Conservation (phyloP, 2,797 vertebrate species). For the Pangasius sanitwongsei region DNA sequence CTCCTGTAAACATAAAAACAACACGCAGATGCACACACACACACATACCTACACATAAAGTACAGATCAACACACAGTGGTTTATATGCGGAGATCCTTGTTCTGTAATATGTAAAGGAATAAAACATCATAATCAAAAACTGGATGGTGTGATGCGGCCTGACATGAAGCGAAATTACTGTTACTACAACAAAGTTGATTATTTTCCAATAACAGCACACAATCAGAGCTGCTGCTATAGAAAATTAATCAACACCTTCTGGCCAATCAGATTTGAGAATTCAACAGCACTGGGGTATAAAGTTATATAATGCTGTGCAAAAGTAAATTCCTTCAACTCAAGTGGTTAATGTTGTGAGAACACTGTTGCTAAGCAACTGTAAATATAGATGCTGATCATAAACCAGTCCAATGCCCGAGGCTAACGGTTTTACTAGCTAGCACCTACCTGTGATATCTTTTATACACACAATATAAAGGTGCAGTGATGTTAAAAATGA, state of each 20-base stretch:
- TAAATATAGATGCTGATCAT: background rate
- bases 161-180: background rate
- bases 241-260: background rate
- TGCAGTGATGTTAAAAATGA: background rate
- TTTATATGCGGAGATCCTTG: background rate
- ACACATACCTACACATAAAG: too few relatives aligned
- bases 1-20: background rate
- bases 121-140: background rate
- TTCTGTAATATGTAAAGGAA: background rate
- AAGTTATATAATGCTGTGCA: background rate
- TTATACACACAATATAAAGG: background rate
- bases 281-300: background rate
- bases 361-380: background rate
- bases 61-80: background rate
- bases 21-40: too few relatives aligned
- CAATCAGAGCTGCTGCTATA: background rate
- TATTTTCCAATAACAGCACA: background rate
- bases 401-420: background rate
- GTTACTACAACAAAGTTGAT: background rate
- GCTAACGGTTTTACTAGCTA: conserved; percentile 2
- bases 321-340: background rate
- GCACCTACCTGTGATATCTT: background rate
- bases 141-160: background rate
- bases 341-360: background rate
- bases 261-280: background rate